phyloP scores from a whole-genome alignment of 2,113 vertebrate species.

The Andinoacara biseriatus region DNA sequence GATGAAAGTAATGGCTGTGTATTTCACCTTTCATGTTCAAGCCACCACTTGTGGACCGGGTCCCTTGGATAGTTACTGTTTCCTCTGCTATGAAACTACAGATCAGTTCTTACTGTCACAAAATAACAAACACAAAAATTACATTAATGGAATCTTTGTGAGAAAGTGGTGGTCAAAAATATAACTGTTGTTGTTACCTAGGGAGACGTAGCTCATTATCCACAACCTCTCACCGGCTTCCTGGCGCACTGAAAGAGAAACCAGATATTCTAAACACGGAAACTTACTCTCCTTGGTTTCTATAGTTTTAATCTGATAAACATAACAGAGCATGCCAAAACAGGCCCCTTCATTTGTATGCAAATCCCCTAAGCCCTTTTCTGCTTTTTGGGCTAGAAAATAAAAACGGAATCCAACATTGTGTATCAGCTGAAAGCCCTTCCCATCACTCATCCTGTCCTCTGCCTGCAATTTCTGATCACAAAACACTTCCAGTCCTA shows the following conservation, averaged over 20 bases:
- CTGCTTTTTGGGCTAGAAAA: slow-evolving; percentile 44
- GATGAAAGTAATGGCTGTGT: background rate
- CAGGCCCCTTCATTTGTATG: slow-evolving; percentile 70
- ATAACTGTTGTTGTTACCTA: slow-evolving; percentile 43
- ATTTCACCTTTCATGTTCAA: slow-evolving; percentile 26
- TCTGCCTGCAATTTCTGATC: slow-evolving; percentile 32
- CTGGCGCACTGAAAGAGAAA: slow-evolving; percentile 49
- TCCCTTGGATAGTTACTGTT: background rate
- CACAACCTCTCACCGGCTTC: slow-evolving; percentile 49
- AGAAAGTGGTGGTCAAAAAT: slow-evolving; percentile 26
- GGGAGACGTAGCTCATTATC: slow-evolving; percentile 52
- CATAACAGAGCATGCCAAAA: slow-evolving; percentile 57
- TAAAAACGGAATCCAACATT: slow-evolving; percentile 16
- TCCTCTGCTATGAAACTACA: slow-evolving; percentile 27
- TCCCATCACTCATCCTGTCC: slow-evolving; percentile 26
- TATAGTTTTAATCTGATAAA: slow-evolving; percentile 71
- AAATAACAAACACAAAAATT: slow-evolving; percentile 39
- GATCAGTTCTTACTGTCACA: slow-evolving; percentile 19
- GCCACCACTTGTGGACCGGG: slow-evolving; percentile 8
- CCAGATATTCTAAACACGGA: slow-evolving; percentile 55
- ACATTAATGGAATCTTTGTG: slow-evolving; percentile 31
- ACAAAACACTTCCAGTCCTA: slow-evolving; percentile 45
- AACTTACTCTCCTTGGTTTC: slow-evolving; percentile 53
- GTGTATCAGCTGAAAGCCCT: slow-evolving; percentile 16
- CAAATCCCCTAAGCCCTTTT: slow-evolving; percentile 54